phyloP scores from a whole-genome alignment of 2,113 vertebrate genomes.

The Larimichthys polyactis region DNA sequence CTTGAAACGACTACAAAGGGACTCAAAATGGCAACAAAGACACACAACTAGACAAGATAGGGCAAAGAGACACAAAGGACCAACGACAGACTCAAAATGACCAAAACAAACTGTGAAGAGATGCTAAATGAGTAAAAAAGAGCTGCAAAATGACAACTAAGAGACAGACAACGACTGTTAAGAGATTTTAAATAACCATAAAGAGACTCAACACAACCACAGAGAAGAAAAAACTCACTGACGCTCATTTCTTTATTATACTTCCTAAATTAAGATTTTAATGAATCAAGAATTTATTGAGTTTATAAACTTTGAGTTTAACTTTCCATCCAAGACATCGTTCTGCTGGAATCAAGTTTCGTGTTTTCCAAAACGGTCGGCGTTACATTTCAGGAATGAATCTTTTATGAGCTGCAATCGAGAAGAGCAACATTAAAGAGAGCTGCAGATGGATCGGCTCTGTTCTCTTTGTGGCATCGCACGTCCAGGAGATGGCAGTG shows the following conservation, averaged over 20 bases:
- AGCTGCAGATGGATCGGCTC: not conserved
- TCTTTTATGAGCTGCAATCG: conserved; percentile 42
- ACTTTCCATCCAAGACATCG: not conserved
- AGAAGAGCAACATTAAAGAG: conserved; percentile 7
- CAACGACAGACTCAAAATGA: not conserved
- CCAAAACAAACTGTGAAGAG: too few relatives aligned
- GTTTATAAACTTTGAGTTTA: not conserved
- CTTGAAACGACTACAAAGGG: not conserved
- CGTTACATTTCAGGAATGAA: conserved; percentile 7
- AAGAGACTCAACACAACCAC: not conserved
- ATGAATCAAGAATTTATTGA: too few relatives aligned
- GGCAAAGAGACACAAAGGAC: not conserved
- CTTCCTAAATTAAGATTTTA: not conserved
- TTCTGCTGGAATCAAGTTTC: conserved; percentile 16
- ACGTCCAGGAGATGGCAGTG: conserved; percentile 52
- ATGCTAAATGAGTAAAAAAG: not conserved
- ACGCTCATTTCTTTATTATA: not conserved
- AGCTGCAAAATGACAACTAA: not conserved
- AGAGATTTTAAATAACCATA: not conserved
- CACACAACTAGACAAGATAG: not conserved
- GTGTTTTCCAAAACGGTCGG: conserved; percentile 25
- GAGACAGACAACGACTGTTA: not conserved
- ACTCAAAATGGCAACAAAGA: not conserved
- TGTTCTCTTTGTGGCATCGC: not conserved
- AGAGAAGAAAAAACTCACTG: not conserved